phyloP scores from a whole-genome alignment of 2,888 invertebrate species.

The Brachypterus glaber region DNA sequence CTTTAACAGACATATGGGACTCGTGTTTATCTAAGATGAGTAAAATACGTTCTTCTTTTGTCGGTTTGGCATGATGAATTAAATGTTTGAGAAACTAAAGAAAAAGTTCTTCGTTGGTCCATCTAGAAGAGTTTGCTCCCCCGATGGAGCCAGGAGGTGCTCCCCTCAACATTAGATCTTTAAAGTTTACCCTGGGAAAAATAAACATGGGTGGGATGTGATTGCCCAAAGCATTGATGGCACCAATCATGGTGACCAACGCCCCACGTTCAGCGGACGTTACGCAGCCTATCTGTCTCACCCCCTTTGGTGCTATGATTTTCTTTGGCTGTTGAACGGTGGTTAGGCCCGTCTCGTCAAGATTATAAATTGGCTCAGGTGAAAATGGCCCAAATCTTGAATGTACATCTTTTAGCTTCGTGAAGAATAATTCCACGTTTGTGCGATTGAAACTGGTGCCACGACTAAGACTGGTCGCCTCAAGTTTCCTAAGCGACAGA shows the following conservation, averaged over 20 bases:
- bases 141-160: slow-evolving; percentile 10
- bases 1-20: slow-evolving; percentile 24
- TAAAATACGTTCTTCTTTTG: no score
- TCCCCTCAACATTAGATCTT: slow-evolving; percentile 10
- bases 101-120: slow-evolving; percentile 10
- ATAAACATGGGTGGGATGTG: slow-evolving; percentile 6
- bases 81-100: slow-evolving; percentile 9
- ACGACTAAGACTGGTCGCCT: slow-evolving; percentile 6
- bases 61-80: slow-evolving; percentile 20
- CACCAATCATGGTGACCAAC: slow-evolving; percentile 18
- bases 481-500: no score
- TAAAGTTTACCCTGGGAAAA: slow-evolving; percentile 7
- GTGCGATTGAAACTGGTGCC: slow-evolving; percentile 5
- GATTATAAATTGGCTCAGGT: slow-evolving; percentile 23
- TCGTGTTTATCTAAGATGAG: slow-evolving; percentile 33
- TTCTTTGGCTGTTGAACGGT: slow-evolving; percentile 26
- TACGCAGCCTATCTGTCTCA: slow-evolving; percentile 23
- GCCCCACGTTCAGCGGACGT: slow-evolving; percentile 25
- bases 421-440: slow-evolving; percentile 11
- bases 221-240: slow-evolving; percentile 9
- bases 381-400: slow-evolving; percentile 11
- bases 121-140: slow-evolving; percentile 3
- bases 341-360: slow-evolving; percentile 27
- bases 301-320: slow-evolving; percentile 25
- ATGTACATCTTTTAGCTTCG: slow-evolving; percentile 8